These are phyloP conservation scores for Microtus pennsylvanicus DNA, from an alignment of 2,113 vertebrate genomes.

Conservation along the genomic window DNA sequence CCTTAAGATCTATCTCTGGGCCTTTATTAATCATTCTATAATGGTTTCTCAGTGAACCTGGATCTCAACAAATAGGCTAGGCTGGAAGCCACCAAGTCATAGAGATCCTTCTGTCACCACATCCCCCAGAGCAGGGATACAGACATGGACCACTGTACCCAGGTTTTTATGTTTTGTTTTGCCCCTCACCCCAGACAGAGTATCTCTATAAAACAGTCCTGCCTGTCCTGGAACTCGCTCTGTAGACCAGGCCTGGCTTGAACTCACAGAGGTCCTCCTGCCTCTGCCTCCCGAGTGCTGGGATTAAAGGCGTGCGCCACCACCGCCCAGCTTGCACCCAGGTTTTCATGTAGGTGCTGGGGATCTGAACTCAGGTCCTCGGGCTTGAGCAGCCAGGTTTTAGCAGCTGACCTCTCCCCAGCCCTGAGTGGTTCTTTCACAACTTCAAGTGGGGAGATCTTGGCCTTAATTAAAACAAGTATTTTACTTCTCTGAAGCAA, in stretches of 20 bases:
- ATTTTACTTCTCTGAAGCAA: constrained; percentile 65
- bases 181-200: neutral
- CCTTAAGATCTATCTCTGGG: too few species aligned
- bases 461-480: neutral
- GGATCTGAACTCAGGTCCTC: neutral
- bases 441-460: neutral
- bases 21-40: too few species aligned
- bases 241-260: neutral
- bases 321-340: accelerated
- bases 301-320: neutral
- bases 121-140: too few species aligned
- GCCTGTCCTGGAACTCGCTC: neutral
- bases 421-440: neutral
- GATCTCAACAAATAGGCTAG: neutral
- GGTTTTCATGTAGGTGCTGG: too few species aligned
- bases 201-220: neutral
- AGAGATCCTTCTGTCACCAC: neutral
- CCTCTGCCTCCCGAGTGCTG: neutral
- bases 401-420: neutral
- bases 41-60: neutral
- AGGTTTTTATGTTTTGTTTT: too few species aligned
- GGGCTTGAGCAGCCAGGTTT: neutral
- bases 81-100: neutral
- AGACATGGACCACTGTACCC: neutral
- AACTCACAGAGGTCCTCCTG: neutral